These are phyloP conservation scores for Esox masquinongy DNA, from an alignment of 2,797 vertebrate genomes.

Conservation along the genomic window DNA sequence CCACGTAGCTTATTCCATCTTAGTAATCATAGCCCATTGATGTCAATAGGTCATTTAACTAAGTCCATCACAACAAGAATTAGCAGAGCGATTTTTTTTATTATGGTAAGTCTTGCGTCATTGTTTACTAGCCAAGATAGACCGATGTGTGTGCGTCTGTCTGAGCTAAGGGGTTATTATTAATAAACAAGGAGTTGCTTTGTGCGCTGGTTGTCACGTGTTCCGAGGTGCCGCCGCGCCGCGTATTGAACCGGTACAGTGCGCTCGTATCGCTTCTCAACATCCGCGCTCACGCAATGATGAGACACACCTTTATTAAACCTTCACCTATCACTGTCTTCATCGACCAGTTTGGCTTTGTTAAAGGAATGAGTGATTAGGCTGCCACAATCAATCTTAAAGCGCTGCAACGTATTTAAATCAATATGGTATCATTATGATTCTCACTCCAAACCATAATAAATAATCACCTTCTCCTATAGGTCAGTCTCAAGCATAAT, in stretches of 20 bases:
- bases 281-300: background rate
- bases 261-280: background rate
- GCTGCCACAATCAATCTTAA: background rate
- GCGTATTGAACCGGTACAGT: background rate
- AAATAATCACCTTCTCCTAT: background rate
- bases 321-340: background rate
- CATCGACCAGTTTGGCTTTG: background rate
- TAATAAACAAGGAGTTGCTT: constrained; percentile 51
- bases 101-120: constrained; percentile 19
- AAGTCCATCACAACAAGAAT: constrained; percentile 2
- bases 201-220: constrained; percentile 65
- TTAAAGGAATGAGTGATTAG: background rate
- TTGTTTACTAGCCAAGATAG: constrained; percentile 26
- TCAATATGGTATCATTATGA: background rate
- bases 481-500: too few relatives aligned
- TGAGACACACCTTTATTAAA: background rate
- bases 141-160: constrained; percentile 7
- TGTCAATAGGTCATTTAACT: constrained; percentile 20
- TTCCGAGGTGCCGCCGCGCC: background rate
- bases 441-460: background rate
- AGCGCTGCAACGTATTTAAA: too few relatives aligned
- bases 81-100: background rate
- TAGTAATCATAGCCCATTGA: constrained; percentile 3
- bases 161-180: constrained; percentile 7
- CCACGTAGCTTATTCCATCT: constrained; percentile 9